These are phyloP conservation scores for Sphinx pinastri DNA, from an alignment of 2,888 invertebrate species.

Conservation along the genomic window DNA sequence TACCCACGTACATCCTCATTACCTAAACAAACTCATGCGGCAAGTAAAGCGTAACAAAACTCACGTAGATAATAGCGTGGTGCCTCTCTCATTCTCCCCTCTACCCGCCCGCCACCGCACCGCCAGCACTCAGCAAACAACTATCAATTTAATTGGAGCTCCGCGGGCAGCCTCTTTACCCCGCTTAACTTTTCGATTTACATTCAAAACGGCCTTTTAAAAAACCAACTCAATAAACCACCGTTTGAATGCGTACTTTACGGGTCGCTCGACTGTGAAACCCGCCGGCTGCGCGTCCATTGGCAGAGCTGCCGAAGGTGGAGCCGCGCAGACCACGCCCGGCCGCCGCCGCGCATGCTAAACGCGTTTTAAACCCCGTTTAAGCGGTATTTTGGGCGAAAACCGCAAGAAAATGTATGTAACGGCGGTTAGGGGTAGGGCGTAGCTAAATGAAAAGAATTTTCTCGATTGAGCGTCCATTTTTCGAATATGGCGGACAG, in stretches of 20 bases:
- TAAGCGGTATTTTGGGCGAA: slow-evolving; percentile 83
- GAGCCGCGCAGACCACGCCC: slow-evolving; percentile 62
- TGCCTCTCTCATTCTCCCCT: not conserved
- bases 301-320: slow-evolving; percentile 57
- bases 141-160: slow-evolving; percentile 81
- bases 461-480: slow-evolving; percentile 72
- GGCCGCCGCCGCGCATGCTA: slow-evolving; percentile 74
- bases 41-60: slow-evolving; percentile 26
- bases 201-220: slow-evolving; percentile 83
- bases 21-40: slow-evolving; percentile 18
- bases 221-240: slow-evolving; percentile 80
- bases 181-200: slow-evolving; percentile 83
- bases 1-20: slow-evolving; percentile 10
- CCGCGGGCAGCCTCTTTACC: slow-evolving; percentile 76
- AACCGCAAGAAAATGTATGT: slow-evolving; percentile 83
- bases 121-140: slow-evolving; percentile 52
- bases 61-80: slow-evolving; percentile 26
- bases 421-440: slow-evolving; percentile 77
- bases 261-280: slow-evolving; percentile 69
- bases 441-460: slow-evolving; percentile 80
- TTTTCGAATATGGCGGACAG: slow-evolving; percentile 77
- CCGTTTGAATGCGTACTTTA: slow-evolving; percentile 73
- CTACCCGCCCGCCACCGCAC: slow-evolving; percentile 27
- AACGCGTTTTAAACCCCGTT: slow-evolving; percentile 79
- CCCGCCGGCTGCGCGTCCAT: slow-evolving; percentile 53